Evolutionary conservation across 1,140 invertebrate species (phyloP), one percentile per base, ranked within the genome.

Genomic region (Tetraneura akinire): DNA sequence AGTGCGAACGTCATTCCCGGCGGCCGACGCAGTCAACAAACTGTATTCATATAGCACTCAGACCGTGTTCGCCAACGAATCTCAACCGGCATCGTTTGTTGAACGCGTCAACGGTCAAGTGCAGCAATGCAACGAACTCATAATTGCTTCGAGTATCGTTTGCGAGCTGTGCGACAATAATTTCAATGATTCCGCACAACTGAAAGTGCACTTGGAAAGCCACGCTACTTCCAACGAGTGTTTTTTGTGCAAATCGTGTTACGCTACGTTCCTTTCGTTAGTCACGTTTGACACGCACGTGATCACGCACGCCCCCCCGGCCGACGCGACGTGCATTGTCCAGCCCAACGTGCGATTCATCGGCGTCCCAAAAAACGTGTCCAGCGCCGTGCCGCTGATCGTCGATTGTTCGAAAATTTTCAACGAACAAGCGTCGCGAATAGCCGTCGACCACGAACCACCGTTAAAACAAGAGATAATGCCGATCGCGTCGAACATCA

Each of bases 361-460:
- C 64, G 42, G 37, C 64, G 13, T 9, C 4, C 8, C 64, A 10
- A 16, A 8, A 11, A 60, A 14, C 5, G 8, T 8, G 8, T 2
- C 23, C 45, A 45, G 14, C 21, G 29, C 0, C 26, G 1, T 1
- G 14, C 55, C 51, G 0, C 51, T 74, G n/a, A 26, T 74, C 71
- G 71, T 74, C n/a, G 49, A 74, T 23, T 74, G 71, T 16, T 26
- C 66, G 8, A 14, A 23, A 9, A 70, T 68, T 23, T 68, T 68
- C 32, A 3, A 37, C 32, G 32, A 37, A 37, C 3, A 37, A 37
- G 3, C 32, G 32, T 37, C 32, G n/a, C 37, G n/a, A 55, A 55
- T 0, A 0, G n/a, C 5, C 51, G 51, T 8, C 51, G 51, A 3
- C 51, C 51, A 11, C 9, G 6, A 0, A 1, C 1, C 29, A 1